phyloP scores from a whole-genome alignment of 2,797 vertebrate genomes.

The Sebastes hubbsi region DNA sequence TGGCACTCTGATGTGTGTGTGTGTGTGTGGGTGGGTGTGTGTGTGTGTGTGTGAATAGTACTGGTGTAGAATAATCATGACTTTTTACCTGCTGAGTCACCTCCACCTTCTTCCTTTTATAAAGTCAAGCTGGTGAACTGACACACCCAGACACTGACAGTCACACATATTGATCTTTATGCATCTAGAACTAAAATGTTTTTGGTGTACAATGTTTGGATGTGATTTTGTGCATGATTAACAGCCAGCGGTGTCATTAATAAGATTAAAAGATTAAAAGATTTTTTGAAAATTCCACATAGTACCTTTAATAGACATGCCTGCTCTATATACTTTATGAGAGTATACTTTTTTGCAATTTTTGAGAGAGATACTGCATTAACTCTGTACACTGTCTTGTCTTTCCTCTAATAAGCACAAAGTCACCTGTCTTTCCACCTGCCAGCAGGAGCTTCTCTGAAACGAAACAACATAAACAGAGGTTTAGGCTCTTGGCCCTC shows the following conservation, averaged over 20 bases:
- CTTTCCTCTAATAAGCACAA: not conserved
- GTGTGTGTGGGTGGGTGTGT: no score
- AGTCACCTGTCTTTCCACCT: not conserved
- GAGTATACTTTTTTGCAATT: not conserved
- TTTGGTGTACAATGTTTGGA: not conserved
- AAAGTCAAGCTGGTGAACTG: not conserved
- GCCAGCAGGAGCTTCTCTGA: not conserved
- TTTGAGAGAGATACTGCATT: not conserved
- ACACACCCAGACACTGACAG: constrained; percentile 15
- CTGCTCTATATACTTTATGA: not conserved
- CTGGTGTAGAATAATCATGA: not conserved
- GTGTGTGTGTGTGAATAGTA: not conserved
- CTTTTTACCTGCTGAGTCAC: constrained; percentile 1
- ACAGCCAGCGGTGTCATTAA: not conserved
- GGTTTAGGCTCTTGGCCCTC: not conserved
- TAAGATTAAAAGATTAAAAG: not conserved
- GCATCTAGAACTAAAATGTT: not conserved
- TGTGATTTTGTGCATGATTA: not conserved
- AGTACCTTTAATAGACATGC: not conserved
- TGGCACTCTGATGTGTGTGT: not conserved
- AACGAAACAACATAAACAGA: not conserved
- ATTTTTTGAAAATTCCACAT: no score
- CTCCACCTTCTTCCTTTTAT: not conserved
- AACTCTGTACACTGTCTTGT: not conserved
- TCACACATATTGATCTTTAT: not conserved